A percentile compares a stretch with the other conserved stretches of the same genome.
Evolutionary conservation across 1,140 invertebrate genomes (phyloP).

Genomic region (Anastatus disparis): DNA sequence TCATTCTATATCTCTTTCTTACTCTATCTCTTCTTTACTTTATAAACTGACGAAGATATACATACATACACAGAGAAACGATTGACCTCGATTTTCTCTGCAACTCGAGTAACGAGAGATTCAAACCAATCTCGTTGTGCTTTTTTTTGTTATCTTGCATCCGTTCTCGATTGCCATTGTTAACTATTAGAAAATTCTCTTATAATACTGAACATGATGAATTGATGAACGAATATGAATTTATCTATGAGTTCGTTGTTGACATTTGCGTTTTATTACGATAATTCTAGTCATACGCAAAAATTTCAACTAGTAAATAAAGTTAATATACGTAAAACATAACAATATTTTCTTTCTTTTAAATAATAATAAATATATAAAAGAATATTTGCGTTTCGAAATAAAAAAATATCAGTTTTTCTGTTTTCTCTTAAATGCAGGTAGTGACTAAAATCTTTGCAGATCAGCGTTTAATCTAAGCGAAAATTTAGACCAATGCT

Average conservation of each 20-base stretch:
- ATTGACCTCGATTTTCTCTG: conserved; percentile 36
- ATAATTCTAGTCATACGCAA: conserved; percentile 7
- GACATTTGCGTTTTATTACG: conserved; percentile 3
- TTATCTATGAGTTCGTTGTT: conserved; percentile 8
- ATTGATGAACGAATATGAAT: conserved; percentile 24
- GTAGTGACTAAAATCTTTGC: conserved; percentile 32
- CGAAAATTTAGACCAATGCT: conserved; percentile 21
- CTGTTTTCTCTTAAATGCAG: conserved; percentile 38
- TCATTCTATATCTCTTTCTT: conserved; percentile 1
- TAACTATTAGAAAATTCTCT: conserved; percentile 33
- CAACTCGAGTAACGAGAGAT: conserved; percentile 18
- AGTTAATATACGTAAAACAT: conserved; percentile 27
- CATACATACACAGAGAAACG: conserved; percentile 15
- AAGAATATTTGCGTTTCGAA: conserved; percentile 27
- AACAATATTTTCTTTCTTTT: conserved; percentile 23
- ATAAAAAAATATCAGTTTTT: conserved; percentile 25
- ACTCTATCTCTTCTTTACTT: background rate
- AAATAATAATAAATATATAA: conserved; percentile 36
- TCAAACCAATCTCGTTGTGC: conserved; percentile 8
- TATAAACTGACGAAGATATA: conserved; percentile 12
- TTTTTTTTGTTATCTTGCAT: conserved; percentile 27
- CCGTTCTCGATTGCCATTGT: conserved; percentile 31
- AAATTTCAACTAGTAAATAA: conserved; percentile 14
- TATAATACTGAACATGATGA: conserved; percentile 37
- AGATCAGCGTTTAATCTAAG: conserved; percentile 29